Evolutionary conservation across 1,140 invertebrate genomes (phyloP).

Genomic region (Nephotettix cincticeps): DNA sequence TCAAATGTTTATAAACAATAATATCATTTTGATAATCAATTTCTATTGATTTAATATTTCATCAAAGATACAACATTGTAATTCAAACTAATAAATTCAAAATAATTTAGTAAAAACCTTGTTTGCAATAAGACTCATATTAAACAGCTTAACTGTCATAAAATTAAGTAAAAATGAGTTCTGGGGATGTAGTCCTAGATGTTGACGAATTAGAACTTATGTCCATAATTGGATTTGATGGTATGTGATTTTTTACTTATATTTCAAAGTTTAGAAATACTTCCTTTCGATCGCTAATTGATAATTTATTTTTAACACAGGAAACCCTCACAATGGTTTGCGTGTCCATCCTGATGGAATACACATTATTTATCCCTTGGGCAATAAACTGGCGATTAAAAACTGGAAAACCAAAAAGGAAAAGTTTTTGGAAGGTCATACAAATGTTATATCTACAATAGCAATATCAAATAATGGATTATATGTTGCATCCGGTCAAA

Average conservation of each 20-base stretch:
- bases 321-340: constrained; percentile 66
- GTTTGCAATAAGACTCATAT: too few species aligned
- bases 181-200: constrained; percentile 42
- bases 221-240: constrained; percentile 73
- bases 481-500: constrained; percentile 83
- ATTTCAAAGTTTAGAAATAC: background rate
- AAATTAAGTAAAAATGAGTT: too few species aligned
- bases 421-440: constrained; percentile 77
- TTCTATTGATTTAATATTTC: too few species aligned
- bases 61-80: too few species aligned
- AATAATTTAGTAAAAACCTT: too few species aligned
- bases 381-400: constrained; percentile 79
- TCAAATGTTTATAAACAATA: too few species aligned
- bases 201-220: constrained; percentile 58
- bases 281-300: constrained; percentile 28
- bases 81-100: too few species aligned
- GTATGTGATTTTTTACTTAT: constrained; percentile 48
- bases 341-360: constrained; percentile 74
- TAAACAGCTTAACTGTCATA: too few species aligned
- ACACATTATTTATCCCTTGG: constrained; percentile 79
- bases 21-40: too few species aligned
- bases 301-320: constrained; percentile 47
- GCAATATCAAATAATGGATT: constrained; percentile 75
- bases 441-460: constrained; percentile 79
- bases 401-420: constrained; percentile 71